Conservation (phyloP, 2,113 vertebrate genomes). For the Benitochromis conjunctus region DNA sequence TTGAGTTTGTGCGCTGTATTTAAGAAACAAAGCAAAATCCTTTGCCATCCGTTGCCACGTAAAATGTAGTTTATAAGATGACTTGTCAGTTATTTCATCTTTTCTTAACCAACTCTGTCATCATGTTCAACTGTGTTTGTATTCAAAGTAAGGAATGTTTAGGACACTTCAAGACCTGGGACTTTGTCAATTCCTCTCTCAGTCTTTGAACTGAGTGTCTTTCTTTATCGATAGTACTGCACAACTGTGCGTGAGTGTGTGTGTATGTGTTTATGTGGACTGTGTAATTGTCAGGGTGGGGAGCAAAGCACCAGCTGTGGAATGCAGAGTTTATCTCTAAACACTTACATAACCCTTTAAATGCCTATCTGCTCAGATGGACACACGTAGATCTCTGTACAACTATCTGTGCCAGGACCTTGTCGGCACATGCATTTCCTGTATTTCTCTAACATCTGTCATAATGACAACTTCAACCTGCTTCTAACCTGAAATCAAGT, state of each 20-base stretch:
- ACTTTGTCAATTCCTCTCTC: background rate
- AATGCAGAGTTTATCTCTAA: conserved; percentile 48
- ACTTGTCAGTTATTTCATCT: background rate
- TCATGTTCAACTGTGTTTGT: background rate
- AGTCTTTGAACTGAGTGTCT: background rate
- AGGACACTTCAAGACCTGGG: background rate
- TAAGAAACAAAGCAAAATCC: background rate
- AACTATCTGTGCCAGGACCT: background rate
- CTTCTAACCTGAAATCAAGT: background rate
- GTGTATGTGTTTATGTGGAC: conserved; percentile 1
- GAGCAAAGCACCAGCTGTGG: conserved; percentile 38
- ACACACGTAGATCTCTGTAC: background rate
- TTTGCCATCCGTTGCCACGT: background rate
- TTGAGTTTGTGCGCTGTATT: background rate
- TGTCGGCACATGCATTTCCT: background rate
- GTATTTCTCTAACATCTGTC: background rate
- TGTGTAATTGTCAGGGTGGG: conserved; percentile 45
- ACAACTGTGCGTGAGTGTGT: background rate
- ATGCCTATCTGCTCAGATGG: background rate
- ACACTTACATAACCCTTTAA: conserved; percentile 48
- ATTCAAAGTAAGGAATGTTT: background rate
- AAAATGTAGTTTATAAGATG: background rate
- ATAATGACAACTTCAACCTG: background rate
- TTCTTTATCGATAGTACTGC: background rate
- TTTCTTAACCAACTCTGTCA: background rate